Percentiles rank a stretch among this genome's conserved stretches.
Conservation (phyloP, 2,888 invertebrate species). For the Stenodema calcarata region DNA sequence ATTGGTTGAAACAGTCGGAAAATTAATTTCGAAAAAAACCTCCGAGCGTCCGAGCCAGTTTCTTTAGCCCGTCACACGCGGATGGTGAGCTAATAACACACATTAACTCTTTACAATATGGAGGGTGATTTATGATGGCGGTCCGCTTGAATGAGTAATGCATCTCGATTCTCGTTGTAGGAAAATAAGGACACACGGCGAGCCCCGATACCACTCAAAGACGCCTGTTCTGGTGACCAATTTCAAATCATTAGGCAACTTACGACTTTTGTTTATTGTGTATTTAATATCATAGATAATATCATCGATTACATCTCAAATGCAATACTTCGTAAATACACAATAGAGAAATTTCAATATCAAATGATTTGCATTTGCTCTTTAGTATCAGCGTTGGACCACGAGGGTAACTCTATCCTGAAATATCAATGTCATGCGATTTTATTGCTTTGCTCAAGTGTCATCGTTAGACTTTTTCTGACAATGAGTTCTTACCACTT, state of each 20-base stretch:
- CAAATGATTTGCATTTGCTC: too few species aligned
- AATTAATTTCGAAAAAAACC: constrained; percentile 45
- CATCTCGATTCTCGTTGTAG: not conserved
- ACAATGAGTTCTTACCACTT: too few species aligned
- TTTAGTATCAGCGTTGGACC: too few species aligned
- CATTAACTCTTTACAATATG: constrained; percentile 46
- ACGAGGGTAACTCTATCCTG: too few species aligned
- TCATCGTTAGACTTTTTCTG: too few species aligned
- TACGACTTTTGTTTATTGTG: too few species aligned
- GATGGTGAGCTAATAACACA: constrained; percentile 47
- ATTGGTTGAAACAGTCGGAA: constrained; percentile 38
- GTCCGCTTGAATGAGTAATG: constrained; percentile 41
- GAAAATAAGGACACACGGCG: not conserved
- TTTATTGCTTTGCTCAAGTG: too few species aligned
- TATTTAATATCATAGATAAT: too few species aligned
- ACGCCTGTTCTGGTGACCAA: not conserved
- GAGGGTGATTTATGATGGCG: constrained; percentile 26
- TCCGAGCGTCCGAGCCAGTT: constrained; percentile 11
- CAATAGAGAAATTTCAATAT: too few species aligned
- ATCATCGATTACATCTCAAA: too few species aligned
- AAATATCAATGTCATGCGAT: too few species aligned
- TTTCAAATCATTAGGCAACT: not conserved
- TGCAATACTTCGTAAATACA: too few species aligned
- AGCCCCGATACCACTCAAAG: not conserved
- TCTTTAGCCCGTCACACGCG: constrained; percentile 29